Evolutionary conservation across 2,113 vertebrate species (phyloP), one percentile per base, ranked within the genome.

Genomic region (Himantopus leucocephalus): DNA sequence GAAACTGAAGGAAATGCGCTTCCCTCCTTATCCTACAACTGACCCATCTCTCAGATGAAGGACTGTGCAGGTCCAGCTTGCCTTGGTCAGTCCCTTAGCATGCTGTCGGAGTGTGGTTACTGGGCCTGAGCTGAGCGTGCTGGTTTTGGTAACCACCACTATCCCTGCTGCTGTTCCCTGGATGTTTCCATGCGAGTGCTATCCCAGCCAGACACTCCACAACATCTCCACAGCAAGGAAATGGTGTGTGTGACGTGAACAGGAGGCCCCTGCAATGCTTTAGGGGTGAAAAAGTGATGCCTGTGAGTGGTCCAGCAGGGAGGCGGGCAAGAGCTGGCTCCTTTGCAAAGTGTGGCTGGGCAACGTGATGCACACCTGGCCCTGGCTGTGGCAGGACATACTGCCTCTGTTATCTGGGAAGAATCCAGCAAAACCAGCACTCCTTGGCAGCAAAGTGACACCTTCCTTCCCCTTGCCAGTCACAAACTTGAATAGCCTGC

Each of bases 171-270:
- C 67, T 37, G 12, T 15, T 75, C 60, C 47, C 45, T 73, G 35
- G 30, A 67, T 76, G 35, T 47, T 45, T 45, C 84, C 59, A 12
- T 19, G 26, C 2, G 5, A 47, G 26, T 26, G 37, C 35, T 53
- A 2, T 8, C 82, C 50, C 60, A 35, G 24, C 14, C 32, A n/a
- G 39, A 39, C 4, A 1, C 27, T 15, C 43, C 58, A 62, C 63
- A 73, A n/a, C 58, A 29, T 29, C 71, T 60, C 41, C 39, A n/a
- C 24, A 9, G 66, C 55, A 24, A 52, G n/a, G 71, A 41, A 29
- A 3, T 10, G 30, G 47, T 2, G 39, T 2, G 2, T 27, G 30
- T 0, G 10, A 8, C 29, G 9, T 0, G 12, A 50, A 1, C 34
- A 62, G 32, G 39, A 79, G 41, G 24, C 4, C 17, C 13, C 48